Evolutionary conservation across 2,888 invertebrate genomes (phyloP), one percentile per base, ranked within the genome.

Genomic region (Acronicta psi): DNA sequence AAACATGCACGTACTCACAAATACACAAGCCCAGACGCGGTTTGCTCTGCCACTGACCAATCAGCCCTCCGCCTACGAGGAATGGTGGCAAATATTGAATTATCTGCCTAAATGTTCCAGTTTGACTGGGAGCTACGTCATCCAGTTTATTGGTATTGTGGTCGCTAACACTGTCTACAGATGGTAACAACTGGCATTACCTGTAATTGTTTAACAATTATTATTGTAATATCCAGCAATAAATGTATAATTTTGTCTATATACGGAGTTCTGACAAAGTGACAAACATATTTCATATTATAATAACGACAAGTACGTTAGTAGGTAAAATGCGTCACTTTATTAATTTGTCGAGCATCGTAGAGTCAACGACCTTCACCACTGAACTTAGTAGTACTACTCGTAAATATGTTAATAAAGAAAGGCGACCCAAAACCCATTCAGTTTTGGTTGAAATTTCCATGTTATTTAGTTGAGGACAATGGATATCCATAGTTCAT

Each of bases 341-440:
- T 71, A 55, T 71, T 52, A 68, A 68, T 61, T 73, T 73, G 73
- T 68, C 37, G 51, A 61, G 54, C 45, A 52, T 55, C 47, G 31
- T 42, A 56, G 23, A 49, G 65, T 57, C 60, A 65, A 69, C 36
- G 60, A 59, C 74, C 77, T 77, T 77, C 57, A 42, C 50, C 34
- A 11, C 40, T 50, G 60, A 64, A 55, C 59, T 74, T 71, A 62
- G 62, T 31, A 31, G 72, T 70, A 62, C 53, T 46, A 62, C 75
- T 77, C 78, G 78, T 74, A 77, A 74, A 74, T 75, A 75, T 77
- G 59, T 70, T 75, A 77, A 58, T 74, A 56, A 54, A 66, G 59
- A 54, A 42, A 59, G 46, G 41, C 61, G 53, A 62, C 63, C 73
- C 57, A 43, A 63, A 77, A 59, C 54, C 61, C 67, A 69, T 77